These are phyloP conservation scores for Malacoctenus gilli DNA, from an alignment of 2,797 vertebrate genomes.

Conservation along the genomic window DNA sequence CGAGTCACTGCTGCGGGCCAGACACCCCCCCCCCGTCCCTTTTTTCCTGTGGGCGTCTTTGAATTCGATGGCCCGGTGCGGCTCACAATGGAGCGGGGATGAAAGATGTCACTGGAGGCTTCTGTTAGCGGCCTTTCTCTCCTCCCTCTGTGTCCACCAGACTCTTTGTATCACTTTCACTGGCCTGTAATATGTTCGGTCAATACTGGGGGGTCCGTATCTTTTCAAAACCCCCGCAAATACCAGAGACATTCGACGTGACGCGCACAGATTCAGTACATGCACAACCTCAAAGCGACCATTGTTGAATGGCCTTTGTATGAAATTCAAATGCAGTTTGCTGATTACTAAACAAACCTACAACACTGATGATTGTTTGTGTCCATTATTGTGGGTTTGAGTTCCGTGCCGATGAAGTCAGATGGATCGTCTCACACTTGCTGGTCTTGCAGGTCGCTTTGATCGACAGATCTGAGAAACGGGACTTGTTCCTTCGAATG, in stretches of 20 bases:
- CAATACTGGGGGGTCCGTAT: constrained; percentile 23
- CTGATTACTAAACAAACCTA: constrained; percentile 36
- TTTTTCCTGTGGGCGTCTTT: constrained; percentile 55
- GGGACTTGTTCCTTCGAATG: constrained; percentile 29
- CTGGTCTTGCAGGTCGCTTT: constrained; percentile 26
- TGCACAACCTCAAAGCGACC: constrained; percentile 51
- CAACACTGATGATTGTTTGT: constrained; percentile 48
- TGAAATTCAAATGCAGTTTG: constrained; percentile 26
- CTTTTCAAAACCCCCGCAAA: constrained; percentile 54
- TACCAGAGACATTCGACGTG: constrained; percentile 57
- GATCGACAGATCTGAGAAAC: constrained; percentile 52
- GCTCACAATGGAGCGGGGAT: constrained; percentile 66
- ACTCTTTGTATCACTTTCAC: constrained; percentile 60
- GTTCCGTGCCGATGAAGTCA: constrained; percentile 22
- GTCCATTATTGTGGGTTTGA: constrained; percentile 27
- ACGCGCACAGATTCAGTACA: constrained; percentile 31
- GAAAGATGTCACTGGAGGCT: constrained; percentile 64
- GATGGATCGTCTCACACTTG: constrained; percentile 22
- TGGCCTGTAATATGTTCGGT: constrained; percentile 52
- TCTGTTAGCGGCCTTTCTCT: constrained; percentile 34
- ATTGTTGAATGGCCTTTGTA: constrained; percentile 53
- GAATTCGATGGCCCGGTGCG: no score
- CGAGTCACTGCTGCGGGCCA: constrained; percentile 25
- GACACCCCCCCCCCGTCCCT: no score
- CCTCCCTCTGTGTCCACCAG: constrained; percentile 31